Evolutionary conservation across 2,888 invertebrate genomes (phyloP), one percentile per base, ranked within the genome.

Genomic region (Busseola fusca): DNA sequence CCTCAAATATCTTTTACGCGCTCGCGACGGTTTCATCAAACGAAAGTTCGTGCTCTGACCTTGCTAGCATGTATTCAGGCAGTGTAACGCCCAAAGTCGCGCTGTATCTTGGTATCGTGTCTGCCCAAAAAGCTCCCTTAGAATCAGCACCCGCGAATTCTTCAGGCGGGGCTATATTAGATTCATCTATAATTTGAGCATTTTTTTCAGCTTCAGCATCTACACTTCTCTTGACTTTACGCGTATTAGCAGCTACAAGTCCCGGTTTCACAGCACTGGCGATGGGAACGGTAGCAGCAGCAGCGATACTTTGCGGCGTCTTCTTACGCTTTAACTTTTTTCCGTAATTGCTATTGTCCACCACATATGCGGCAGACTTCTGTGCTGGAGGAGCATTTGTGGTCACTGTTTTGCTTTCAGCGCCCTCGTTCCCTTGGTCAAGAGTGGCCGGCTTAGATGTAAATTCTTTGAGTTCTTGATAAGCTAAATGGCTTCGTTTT

Each of bases 31-130:
- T 90, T 91, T 96, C 96, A 88, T 97, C 97, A 88, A 97, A 97
- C 74, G 96, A 96, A 86, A 94, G 94, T 92, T 97, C 97, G 83
- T 97, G 96, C 79, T 97, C 97, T 56, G 97, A 97, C 89, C 96
- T 96, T 73, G 96, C 95, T 69, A 97, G 88, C 97, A 97, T 97
- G 86, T 96, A 97, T 84, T 96, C 96, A 1, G 97, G 97, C 78
- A 97, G 90, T 50, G 96, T 96, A 25, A 97, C 96, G 30, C 97
- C 97, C 66, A 97, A 94, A 30, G 95, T 89, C 78, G 97, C 96
- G 84, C 97, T 97, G 87, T 96, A 97, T 52, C 96, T 94, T 1
- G 97, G 96, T 86, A 96, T 94, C 0, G 97, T 97, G 87, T 97
- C 97, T n/a, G 96, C 96, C 89, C 96, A 97, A 90, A 96, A 97